These are phyloP conservation scores for Gastrophryne carolinensis DNA, from an alignment of 2,797 vertebrate species.

Conservation along the genomic window DNA sequence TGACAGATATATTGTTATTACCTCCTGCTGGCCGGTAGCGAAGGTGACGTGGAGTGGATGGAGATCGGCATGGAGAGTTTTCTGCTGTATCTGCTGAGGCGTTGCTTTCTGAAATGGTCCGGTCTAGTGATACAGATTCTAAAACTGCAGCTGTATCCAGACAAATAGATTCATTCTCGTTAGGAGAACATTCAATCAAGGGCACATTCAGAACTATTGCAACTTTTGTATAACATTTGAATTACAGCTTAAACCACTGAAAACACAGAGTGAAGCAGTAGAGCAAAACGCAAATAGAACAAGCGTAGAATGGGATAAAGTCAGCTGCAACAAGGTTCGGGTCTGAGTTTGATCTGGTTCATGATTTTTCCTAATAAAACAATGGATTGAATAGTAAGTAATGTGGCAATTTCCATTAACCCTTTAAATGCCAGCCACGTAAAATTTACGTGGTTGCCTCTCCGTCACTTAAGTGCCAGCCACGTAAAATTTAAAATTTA, in stretches of 20 bases:
- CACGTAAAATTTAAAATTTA: too few relatives aligned
- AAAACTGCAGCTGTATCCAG: conserved; percentile 73
- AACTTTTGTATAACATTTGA: neutral
- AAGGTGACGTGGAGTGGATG: conserved; percentile 91
- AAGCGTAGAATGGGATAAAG: too few relatives aligned
- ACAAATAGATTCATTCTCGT: neutral
- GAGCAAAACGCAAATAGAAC: too few relatives aligned
- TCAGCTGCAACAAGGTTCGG: too few relatives aligned
- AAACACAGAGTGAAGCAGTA: neutral
- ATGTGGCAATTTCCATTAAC: too few relatives aligned
- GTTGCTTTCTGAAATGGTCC: conserved; percentile 80
- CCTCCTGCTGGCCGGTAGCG: conserved; percentile 90
- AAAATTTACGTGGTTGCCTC: too few relatives aligned
- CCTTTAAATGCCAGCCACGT: too few relatives aligned
- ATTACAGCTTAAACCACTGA: neutral
- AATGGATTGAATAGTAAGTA: too few relatives aligned
- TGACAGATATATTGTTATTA: conserved; percentile 56
- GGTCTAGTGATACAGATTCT: conserved; percentile 83
- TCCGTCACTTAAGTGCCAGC: too few relatives aligned
- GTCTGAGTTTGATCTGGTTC: too few relatives aligned
- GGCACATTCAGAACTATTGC: too few relatives aligned
- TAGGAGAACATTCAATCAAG: neutral
- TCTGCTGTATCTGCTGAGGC: conserved; percentile 79
- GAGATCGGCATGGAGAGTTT: conserved; percentile 86
- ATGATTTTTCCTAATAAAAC: too few relatives aligned